phyloP scores from a whole-genome alignment of 2,113 vertebrate genomes.

The Macroglossus sobrinus region DNA sequence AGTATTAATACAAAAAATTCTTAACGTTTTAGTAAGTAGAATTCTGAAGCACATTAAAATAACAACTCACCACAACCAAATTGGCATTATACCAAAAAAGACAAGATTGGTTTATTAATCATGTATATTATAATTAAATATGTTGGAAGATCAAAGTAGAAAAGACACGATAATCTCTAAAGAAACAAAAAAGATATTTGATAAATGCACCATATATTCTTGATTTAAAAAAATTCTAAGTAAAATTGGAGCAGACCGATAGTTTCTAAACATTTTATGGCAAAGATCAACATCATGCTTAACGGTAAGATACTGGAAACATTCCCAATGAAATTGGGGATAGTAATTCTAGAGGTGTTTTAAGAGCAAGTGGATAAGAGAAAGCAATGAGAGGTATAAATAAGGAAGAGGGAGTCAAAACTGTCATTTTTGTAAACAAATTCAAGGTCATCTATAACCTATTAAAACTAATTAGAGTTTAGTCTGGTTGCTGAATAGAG shows the following conservation, averaged over 20 bases:
- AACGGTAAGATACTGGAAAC: constrained; percentile 16
- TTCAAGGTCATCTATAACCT: neutral
- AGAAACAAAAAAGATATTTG: neutral
- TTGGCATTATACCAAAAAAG: neutral
- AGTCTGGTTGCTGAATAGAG: neutral
- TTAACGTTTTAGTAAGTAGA: neutral
- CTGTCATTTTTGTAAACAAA: neutral
- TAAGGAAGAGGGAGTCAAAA: neutral
- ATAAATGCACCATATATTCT: neutral
- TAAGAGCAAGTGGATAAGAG: neutral
- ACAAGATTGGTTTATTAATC: neutral
- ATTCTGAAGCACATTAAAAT: neutral
- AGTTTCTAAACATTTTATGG: constrained; percentile 48
- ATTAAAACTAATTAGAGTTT: neutral
- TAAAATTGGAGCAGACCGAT: constrained; percentile 9
- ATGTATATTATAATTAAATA: neutral
- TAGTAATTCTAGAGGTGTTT: neutral
- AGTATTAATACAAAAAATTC: neutral
- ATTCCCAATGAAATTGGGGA: neutral
- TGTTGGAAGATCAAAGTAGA: neutral
- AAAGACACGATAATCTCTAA: neutral
- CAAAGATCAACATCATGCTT: neutral
- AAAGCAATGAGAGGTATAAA: neutral
- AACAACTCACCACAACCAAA: neutral
- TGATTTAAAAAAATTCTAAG: neutral